Percentiles rank a stretch among this genome's conserved stretches.
These are phyloP conservation scores for Ursus arctos DNA, from an alignment of 2,113 vertebrate species.

Conservation along the genomic window DNA sequence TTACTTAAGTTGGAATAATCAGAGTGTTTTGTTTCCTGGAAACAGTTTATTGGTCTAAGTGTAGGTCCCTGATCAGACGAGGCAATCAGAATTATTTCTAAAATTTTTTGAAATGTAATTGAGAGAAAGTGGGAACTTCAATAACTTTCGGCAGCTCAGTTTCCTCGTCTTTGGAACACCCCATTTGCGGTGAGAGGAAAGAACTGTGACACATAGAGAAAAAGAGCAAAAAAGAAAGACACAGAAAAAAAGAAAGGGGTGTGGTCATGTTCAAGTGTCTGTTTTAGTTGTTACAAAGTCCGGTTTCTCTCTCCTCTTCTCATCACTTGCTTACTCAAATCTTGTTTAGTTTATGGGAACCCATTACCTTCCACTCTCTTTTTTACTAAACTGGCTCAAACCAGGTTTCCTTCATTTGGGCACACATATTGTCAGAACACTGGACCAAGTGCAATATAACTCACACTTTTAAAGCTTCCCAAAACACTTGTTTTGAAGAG, in stretches of 20 bases:
- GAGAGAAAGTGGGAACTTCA: neutral
- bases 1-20: neutral
- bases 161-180: slow-evolving; percentile 20
- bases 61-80: neutral
- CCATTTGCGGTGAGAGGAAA: neutral
- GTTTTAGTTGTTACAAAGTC: neutral
- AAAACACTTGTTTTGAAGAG: slow-evolving; percentile 34
- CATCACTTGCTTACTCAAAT: neutral
- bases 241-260: neutral
- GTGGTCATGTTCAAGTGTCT: neutral
- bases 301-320: neutral
- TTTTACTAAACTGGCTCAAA: neutral
- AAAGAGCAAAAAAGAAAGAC: neutral
- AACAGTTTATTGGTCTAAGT: neutral
- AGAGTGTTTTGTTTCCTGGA: neutral
- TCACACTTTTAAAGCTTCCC: neutral
- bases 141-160: neutral
- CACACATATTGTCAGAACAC: neutral
- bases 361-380: neutral
- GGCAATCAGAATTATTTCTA: neutral
- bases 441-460: neutral
- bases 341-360: neutral
- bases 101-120: slow-evolving; percentile 34
- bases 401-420: neutral
- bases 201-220: neutral